Conservation (phyloP, 2,888 invertebrate species). For the Dexiosoma caninum region DNA sequence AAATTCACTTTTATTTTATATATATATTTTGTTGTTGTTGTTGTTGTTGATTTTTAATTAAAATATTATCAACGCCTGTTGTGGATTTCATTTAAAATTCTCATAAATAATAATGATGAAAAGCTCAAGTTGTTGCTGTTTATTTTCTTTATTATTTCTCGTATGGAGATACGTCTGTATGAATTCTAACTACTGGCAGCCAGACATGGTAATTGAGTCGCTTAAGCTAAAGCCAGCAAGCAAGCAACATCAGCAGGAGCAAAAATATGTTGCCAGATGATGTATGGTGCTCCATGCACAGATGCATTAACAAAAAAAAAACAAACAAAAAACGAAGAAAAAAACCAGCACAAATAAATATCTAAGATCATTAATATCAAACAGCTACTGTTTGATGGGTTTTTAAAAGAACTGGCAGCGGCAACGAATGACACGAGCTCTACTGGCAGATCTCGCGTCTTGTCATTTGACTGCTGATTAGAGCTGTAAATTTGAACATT, state of each 20-base stretch:
- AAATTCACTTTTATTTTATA: constrained; percentile 17
- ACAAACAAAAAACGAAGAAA: background rate
- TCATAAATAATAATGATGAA: constrained; percentile 60
- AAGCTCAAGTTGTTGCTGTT: constrained; percentile 26
- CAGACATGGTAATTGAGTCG: constrained; percentile 57
- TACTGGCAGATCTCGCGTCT: no score
- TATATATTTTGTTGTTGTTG: background rate
- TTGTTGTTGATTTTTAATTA: constrained; percentile 54
- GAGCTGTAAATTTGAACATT: no score
- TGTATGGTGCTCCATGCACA: background rate
- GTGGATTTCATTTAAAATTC: constrained; percentile 60
- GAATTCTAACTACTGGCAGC: constrained; percentile 35
- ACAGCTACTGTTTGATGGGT: constrained; percentile 47
- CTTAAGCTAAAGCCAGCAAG: background rate
- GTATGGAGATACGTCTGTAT: background rate
- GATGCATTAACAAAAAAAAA: background rate
- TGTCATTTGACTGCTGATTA: no score
- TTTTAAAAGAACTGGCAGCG: background rate
- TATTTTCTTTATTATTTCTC: background rate
- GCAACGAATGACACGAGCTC: background rate
- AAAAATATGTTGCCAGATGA: constrained; percentile 16
- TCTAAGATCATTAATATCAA: constrained; percentile 41
- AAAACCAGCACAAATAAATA: background rate
- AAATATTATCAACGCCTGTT: constrained; percentile 61
- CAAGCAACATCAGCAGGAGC: constrained; percentile 4